Evolutionary conservation across 2,797 vertebrate species (phyloP), one percentile per base, ranked within the genome.

Genomic region (Smutsia gigantea): DNA sequence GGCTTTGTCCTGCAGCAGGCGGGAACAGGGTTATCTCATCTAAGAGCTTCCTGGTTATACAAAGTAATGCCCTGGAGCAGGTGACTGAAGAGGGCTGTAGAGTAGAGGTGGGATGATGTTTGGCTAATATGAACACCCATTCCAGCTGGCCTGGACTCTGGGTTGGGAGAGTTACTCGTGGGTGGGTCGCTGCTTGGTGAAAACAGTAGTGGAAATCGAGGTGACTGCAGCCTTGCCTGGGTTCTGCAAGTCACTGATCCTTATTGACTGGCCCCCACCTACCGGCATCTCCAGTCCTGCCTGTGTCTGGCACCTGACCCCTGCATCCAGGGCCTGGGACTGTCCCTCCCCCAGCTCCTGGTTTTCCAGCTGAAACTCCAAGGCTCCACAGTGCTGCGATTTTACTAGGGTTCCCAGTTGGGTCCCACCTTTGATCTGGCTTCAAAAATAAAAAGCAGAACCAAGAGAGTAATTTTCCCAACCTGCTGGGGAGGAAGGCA

Each of bases 381-480:
- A 86, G 96, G 95, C 97, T 95, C 95, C 68, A 64, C 90, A 84
- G 95, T 93, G 95, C 79, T 97, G 96, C 96, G 95, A 97, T 92
- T 98, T 98, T 98, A 98, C 95, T 97, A 96, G 96, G 87, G 90
- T 96, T 96, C 96, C 97, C 97, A 97, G 94, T 97, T 97, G 97
- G 95, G 89, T 97, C 97, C 95, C 97, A 97, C 95, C 98, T 98
- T 98, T 98, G 98, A 98, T 98, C 97, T 98, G 81, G 89, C 97
- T 98, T 98, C 97, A 98, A 97, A 97, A 97, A 96, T 97, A 94
- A 97, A 97, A 90, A 93, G 96, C 94, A 95, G 87, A 37, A 94
- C 69, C 74, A 90, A 78, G 93, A 97, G 96, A 97, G 97, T 81
- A 97, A 97, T 97, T 98, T 97, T 93, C 94, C 82, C 17, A 9